Evolutionary conservation across 2,113 vertebrate species (phyloP).

Genomic region (Cinclus mexicanus): DNA sequence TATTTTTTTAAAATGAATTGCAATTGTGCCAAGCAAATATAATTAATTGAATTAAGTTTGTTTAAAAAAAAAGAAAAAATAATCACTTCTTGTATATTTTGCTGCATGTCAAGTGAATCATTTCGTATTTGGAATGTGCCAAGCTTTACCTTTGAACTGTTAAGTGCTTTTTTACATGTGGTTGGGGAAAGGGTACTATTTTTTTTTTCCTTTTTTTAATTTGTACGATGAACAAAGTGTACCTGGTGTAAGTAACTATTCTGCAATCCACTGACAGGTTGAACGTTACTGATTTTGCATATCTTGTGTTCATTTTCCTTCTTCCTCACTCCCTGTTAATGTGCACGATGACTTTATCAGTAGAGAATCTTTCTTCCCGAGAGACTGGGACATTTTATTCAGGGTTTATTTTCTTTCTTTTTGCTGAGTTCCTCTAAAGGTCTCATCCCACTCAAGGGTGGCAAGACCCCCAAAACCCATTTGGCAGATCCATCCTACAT

Average conservation of each 20-base stretch:
- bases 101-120: conserved; percentile 89
- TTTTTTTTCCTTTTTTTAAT: conserved; percentile 71
- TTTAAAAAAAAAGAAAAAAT: conserved; percentile 67
- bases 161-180: conserved; percentile 79
- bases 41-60: conserved; percentile 78
- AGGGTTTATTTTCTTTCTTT: conserved; percentile 33
- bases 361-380: conserved; percentile 49
- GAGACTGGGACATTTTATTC: conserved; percentile 8
- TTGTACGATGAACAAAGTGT: conserved; percentile 76
- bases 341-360: conserved; percentile 11
- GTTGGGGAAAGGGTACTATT: conserved; percentile 72
- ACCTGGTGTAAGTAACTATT: conserved; percentile 68
- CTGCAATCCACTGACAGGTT: conserved; percentile 66
- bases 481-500: background rate
- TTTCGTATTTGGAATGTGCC: conserved; percentile 85
- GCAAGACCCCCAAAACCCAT: background rate
- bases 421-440: conserved; percentile 23
- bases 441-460: background rate
- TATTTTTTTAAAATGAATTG: conserved; percentile 85
- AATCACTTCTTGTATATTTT: conserved; percentile 84
- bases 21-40: conserved; percentile 83
- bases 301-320: conserved; percentile 86
- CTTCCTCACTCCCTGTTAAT: conserved; percentile 52
- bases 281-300: conserved; percentile 87
- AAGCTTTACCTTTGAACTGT: conserved; percentile 82